phyloP scores from a whole-genome alignment of 2,797 vertebrate species.

The Neopelma chrysocephalum region DNA sequence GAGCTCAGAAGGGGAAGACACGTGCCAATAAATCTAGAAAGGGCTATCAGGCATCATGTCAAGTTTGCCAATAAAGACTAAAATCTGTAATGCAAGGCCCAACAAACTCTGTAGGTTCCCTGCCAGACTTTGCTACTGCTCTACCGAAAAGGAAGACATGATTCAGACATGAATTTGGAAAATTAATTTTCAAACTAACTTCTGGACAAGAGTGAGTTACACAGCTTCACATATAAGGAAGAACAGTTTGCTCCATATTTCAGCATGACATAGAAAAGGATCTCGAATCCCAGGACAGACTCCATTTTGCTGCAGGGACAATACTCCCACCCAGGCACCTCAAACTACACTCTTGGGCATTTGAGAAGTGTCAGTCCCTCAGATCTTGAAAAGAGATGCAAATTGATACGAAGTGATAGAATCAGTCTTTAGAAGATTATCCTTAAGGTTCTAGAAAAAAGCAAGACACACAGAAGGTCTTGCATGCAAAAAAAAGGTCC shows the following conservation, averaged over 20 bases:
- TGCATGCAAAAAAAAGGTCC: not conserved
- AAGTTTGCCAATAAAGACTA: not conserved
- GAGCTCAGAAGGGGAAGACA: not conserved
- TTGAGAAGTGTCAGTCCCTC: not conserved
- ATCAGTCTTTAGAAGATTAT: not conserved
- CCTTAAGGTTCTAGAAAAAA: not conserved
- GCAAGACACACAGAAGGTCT: not conserved
- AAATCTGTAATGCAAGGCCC: not conserved
- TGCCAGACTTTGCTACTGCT: not conserved
- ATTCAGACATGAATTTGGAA: not conserved
- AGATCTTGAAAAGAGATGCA: not conserved
- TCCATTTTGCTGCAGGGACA: not conserved
- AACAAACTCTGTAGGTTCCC: not conserved
- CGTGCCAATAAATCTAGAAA: not conserved
- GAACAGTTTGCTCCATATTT: not conserved
- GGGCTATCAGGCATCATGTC: too few relatives aligned
- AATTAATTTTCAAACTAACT: not conserved
- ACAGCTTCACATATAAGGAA: not conserved
- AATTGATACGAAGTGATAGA: not conserved
- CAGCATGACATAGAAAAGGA: not conserved
- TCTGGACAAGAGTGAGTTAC: not conserved
- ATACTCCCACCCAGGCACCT: not conserved
- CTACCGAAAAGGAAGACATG: not conserved
- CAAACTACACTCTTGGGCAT: not conserved
- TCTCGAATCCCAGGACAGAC: rapidly evolving